Percentiles rank a stretch among this genome's conserved stretches.
Conservation (phyloP, 2,888 invertebrate genomes). For the Pachymerium ferrugineum region DNA sequence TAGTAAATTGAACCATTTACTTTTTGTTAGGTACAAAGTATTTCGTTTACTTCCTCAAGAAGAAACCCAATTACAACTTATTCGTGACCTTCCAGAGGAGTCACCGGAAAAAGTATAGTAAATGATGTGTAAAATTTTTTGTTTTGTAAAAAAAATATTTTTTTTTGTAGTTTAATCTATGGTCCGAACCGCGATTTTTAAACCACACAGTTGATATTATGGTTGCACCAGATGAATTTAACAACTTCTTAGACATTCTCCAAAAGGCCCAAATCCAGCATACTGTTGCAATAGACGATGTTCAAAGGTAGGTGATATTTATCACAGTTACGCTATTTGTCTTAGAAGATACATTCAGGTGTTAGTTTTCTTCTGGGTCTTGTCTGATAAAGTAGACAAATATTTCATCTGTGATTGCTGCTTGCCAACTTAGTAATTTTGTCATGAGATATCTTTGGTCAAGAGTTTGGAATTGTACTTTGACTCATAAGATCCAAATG, state of each 20-base stretch:
- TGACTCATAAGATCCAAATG: too few species aligned
- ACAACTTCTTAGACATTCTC: background rate
- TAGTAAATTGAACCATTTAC: background rate
- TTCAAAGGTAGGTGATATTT: background rate
- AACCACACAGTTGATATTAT: conserved; percentile 6
- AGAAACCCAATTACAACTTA: background rate
- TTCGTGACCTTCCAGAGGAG: background rate
- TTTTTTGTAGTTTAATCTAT: background rate
- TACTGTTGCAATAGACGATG: conserved; percentile 1
- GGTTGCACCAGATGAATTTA: background rate
- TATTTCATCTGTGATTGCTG: too few species aligned
- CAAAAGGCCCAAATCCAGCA: background rate
- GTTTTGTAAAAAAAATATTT: background rate
- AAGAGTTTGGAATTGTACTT: too few species aligned
- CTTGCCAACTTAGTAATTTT: too few species aligned
- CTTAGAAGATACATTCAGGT: background rate
- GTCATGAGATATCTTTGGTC: too few species aligned
- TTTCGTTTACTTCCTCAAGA: conserved; percentile 1
- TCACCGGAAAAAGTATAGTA: background rate
- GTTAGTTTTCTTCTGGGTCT: too few species aligned
- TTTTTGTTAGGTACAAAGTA: background rate
- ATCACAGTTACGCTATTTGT: background rate
- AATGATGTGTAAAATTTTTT: too few species aligned
- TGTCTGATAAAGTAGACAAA: too few species aligned
- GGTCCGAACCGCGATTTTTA: conserved; percentile 14